Base-by-base conservation (phyloP, 2,888 invertebrate genomes). In the Eupithecia vulgata region DNA sequence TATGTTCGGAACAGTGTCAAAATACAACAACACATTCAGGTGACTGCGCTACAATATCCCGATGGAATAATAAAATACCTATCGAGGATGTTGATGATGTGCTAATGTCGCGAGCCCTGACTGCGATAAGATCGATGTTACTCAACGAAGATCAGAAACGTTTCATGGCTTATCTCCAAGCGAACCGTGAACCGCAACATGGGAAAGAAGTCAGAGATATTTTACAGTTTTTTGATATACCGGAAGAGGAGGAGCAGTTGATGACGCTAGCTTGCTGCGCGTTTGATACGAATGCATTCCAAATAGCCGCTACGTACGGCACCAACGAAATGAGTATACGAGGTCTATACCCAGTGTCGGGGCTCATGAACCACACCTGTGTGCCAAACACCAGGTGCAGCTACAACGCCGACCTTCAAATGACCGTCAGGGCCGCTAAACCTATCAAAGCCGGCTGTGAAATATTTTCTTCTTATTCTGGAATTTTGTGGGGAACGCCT, bases 281-380 rank as follows among this genome's bases (percentile, higher is more conserved):
- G 25, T 91, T 97, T 83, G 96, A 97, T 82, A 96, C 96, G 4
- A 96, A 96, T 85, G 96, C 96, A 52, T 97, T 96, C 85, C 96
- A 96, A 92, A 95, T 94, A 79, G 93, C 94, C 70, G 92, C 88
- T 72, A 85, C 86, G 25, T 92, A 86, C 77, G 93, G 89, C 75
- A 92, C 90, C 78, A 94, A 88, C 80, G 94, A 92, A 81, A 90
- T 92, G 81, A 95, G 95, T 82, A 86, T 95, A 77, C 93, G 96
- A 77, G 97, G 96, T 15, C 87, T 97, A 69, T 97, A 96, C 89
- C 96, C 96, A 34, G 92, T 96, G 73, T 95, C 96, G 2, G 95
- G 96, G 61, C 89, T 97, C 75, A 95, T 96, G 90, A 97, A 97
- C 89, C 97, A 97, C 85, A 94, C 91, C 72, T 97, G 97, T 84